A percentile compares a stretch with the other conserved stretches of the same genome.
phyloP scores from a whole-genome alignment of 2,113 vertebrate genomes.

The Cyprinodon tularosa region DNA sequence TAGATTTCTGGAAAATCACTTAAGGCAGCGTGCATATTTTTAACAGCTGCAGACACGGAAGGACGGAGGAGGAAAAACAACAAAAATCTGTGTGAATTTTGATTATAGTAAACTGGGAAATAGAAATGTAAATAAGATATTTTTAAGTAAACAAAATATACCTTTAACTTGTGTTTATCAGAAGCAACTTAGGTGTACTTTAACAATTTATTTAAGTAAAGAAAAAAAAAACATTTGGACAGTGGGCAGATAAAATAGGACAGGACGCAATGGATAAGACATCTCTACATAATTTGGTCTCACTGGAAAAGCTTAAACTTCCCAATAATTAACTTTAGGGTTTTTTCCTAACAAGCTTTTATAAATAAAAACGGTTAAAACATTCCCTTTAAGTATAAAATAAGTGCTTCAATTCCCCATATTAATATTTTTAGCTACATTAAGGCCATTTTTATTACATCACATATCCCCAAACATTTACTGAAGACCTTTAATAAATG shows the following conservation, averaged over 20 bases:
- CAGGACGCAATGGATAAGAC: background rate
- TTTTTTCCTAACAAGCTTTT: background rate
- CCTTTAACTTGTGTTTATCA: background rate
- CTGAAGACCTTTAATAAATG: background rate
- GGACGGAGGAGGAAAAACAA: background rate
- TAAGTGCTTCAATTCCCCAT: background rate
- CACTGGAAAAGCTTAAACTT: background rate
- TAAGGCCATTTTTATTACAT: background rate
- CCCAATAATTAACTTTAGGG: background rate
- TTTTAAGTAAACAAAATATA: background rate
- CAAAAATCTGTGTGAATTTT: background rate
- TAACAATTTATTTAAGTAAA: background rate
- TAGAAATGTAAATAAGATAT: background rate
- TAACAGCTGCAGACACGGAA: background rate
- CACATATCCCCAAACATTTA: constrained; percentile 1
- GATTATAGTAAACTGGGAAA: background rate
- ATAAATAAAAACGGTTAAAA: background rate
- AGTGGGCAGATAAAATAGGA: background rate
- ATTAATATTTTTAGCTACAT: background rate
- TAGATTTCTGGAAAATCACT: background rate
- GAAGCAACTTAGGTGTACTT: background rate
- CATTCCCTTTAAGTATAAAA: background rate
- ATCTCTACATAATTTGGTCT: background rate
- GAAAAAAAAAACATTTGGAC: background rate
- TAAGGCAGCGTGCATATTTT: background rate